A percentile compares a stretch with the other conserved stretches of the same genome.
Evolutionary conservation across 2,888 invertebrate genomes (phyloP).

Genomic region (Craniophora ligustri): DNA sequence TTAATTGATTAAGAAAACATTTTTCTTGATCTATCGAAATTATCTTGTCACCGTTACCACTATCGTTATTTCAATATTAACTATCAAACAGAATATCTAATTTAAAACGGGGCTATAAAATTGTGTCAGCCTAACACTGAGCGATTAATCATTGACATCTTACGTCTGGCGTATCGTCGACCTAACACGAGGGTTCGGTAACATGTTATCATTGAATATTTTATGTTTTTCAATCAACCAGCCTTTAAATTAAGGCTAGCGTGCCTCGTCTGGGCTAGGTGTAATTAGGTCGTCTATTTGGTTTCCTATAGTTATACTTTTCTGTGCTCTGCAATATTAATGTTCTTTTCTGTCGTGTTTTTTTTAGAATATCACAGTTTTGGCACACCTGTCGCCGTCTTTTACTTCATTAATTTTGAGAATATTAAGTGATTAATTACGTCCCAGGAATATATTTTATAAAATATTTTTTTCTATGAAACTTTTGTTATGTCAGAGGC

Average conservation of each 20-base stretch:
- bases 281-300: neutral
- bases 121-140: conserved; percentile 18
- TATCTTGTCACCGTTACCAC: conserved; percentile 2
- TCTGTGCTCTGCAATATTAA: neutral
- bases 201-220: conserved; percentile 49
- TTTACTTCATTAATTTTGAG: conserved; percentile 32
- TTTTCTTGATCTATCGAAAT: neutral
- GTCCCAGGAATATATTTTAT: conserved; percentile 15
- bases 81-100: conserved; percentile 18
- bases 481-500: conserved; percentile 50
- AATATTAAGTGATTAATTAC: conserved; percentile 41
- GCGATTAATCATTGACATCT: conserved; percentile 43
- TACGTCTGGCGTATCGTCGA: conserved; percentile 33
- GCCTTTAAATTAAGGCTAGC: conserved; percentile 10
- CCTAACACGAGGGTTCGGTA: conserved; percentile 31
- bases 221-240: conserved; percentile 45
- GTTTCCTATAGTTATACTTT: neutral
- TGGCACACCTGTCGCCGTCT: conserved; percentile 38
- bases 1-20: neutral
- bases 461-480: conserved; percentile 33
- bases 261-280: conserved; percentile 12
- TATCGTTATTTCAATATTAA: conserved; percentile 13
- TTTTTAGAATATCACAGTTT: conserved; percentile 4
- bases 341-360: neutral
- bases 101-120: conserved; percentile 25